Evolutionary conservation across 2,888 invertebrate genomes (phyloP), one percentile per base, ranked within the genome.

Genomic region (Epistrophella euchroma): DNA sequence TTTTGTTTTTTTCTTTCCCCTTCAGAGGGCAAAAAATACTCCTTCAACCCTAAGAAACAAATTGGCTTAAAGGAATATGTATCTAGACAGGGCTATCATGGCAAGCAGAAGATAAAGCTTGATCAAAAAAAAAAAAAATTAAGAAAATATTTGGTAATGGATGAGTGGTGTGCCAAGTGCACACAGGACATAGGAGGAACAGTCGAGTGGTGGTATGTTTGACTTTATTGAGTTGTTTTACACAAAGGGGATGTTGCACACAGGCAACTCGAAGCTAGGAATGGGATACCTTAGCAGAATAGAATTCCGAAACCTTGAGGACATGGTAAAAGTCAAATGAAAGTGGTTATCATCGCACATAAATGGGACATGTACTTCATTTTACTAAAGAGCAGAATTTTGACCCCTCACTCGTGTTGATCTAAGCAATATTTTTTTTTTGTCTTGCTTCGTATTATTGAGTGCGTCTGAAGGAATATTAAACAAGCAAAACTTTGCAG

Each of bases 131-230:
- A 40, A 58, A 45, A 43, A 55, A 77, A 81, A 56, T 80, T 68
- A 77, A 58, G 81, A 71, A 86, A 82, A 81, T 86, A 78, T 86
- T 82, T 82, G 86, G 86, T 86, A 77, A 86, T 86, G 86, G 81
- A 86, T 81, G 86, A 86, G 86, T 81, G 56, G 82, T 74, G 77
- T 86, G 81, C 77, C 86, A 86, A 86, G 52, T 82, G 82, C 82
- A 66, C 66, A 66, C 45, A 47, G 13, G 40, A 62, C 60, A 40
- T 5, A 73, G 73, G 68, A 76, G 80, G 55, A 84, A 13, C 52
- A 71, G 71, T 71, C 56, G 19, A 71, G 56, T 56, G 45, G 43
- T 75, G 22, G 74, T 74, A 22, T 79, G 45, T 68, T 85, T 73
- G 62, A 62, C 60, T 66, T 79, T 64, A 72, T 71, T 47, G 72